Percentiles rank a stretch among this genome's conserved stretches.
These are phyloP conservation scores for Chlamydotis undulata DNA, from an alignment of 2,113 vertebrate species.

Conservation along the genomic window DNA sequence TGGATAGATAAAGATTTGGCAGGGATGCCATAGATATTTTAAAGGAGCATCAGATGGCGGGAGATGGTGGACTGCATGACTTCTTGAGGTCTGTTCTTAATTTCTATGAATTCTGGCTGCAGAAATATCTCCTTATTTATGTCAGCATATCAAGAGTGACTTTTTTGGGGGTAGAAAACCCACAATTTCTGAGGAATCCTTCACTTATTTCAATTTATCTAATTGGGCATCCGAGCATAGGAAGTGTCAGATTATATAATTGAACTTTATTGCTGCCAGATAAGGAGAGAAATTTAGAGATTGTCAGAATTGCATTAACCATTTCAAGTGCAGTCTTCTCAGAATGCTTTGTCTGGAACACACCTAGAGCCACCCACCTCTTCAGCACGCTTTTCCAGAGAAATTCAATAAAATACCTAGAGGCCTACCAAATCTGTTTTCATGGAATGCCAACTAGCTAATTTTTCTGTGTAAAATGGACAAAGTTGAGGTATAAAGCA, in stretches of 20 bases:
- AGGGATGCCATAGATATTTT: not conserved
- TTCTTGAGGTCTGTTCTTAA: not conserved
- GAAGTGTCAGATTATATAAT: slow-evolving; percentile 41
- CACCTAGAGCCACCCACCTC: not conserved
- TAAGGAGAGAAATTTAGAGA: slow-evolving; percentile 26
- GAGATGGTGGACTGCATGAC: not conserved
- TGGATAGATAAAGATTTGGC: not conserved
- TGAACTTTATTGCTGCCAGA: slow-evolving; percentile 34
- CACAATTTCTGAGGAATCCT: slow-evolving; percentile 4
- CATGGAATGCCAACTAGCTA: not conserved
- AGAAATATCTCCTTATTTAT: not conserved
- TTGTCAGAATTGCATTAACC: not conserved
- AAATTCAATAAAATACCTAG: not conserved
- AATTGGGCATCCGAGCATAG: not conserved
- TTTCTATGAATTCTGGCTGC: not conserved
- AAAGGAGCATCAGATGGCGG: not conserved
- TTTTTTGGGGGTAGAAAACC: not conserved
- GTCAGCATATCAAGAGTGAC: not conserved
- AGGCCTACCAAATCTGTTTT: not conserved
- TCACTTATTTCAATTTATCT: slow-evolving; percentile 9
- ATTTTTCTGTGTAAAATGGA: not conserved
- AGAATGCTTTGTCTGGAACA: not conserved
- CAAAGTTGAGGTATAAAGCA: not conserved
- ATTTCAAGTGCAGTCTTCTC: not conserved
- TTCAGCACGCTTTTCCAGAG: not conserved